phyloP scores from a whole-genome alignment of 2,888 invertebrate species.

The Chrysopilus asiliformis region DNA sequence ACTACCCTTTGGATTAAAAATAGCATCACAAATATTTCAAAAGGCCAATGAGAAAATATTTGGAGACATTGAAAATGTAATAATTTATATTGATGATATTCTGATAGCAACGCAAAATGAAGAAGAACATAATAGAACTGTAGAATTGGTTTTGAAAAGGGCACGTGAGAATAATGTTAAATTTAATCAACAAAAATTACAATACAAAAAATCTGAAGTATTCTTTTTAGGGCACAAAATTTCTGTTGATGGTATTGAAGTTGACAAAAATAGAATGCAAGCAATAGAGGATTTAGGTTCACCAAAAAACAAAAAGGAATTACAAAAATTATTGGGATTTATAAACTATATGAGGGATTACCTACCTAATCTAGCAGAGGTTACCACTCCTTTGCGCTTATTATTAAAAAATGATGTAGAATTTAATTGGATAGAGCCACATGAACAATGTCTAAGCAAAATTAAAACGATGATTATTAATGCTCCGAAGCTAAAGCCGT shows the following conservation, averaged over 20 bases:
- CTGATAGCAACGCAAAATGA: background rate
- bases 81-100: too few species aligned
- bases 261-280: background rate
- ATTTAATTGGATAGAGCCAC: slow-evolving; percentile 12
- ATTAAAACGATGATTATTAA: slow-evolving; percentile 12
- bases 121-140: background rate
- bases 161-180: slow-evolving; percentile 6
- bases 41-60: slow-evolving; percentile 15
- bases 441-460: slow-evolving; percentile 9
- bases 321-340: slow-evolving; percentile 8
- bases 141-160: slow-evolving; percentile 3
- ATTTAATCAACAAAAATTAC: slow-evolving; percentile 6
- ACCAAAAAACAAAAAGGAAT: slow-evolving; percentile 3
- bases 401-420: slow-evolving; percentile 13
- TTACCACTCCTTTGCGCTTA: slow-evolving; percentile 12
- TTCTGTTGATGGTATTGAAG: background rate
- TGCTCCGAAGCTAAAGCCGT: slow-evolving; percentile 10
- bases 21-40: slow-evolving; percentile 15
- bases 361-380: slow-evolving; percentile 15
- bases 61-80: slow-evolving; percentile 3
- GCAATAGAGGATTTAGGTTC: background rate
- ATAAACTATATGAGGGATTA: slow-evolving; percentile 16
- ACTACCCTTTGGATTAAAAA: slow-evolving; percentile 10
- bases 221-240: slow-evolving; percentile 5
- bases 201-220: slow-evolving; percentile 5